Evolutionary conservation across 2,888 invertebrate genomes (phyloP), one percentile per base, ranked within the genome.

Genomic region (Zaprionus lineosus): DNA sequence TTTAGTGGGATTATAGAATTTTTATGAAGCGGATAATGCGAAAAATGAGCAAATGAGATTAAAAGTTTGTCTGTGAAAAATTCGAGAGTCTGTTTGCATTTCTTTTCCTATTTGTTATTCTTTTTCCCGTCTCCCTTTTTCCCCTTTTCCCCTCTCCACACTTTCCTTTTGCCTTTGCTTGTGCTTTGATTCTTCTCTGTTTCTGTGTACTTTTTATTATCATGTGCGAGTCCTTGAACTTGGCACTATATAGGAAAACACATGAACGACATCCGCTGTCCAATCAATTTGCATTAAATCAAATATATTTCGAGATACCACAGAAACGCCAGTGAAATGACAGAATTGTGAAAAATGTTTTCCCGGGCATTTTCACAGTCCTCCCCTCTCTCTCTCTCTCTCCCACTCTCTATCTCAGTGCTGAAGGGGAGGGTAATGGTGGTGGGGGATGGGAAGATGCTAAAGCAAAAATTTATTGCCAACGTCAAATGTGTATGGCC

Each of bases 261-360:
- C 79, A 76, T 75, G 60, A 52, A 36, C 47, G 60, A 62, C 77
- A 77, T 63, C 82, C 50, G 61, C 73, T 67, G 79, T 44, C 74
- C 76, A 84, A 84, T 82, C 84, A 82, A 79, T 84, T 84, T 82
- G 77, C 82, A 84, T 86, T 84, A 79, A 53, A 65, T 16, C 41
- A 57, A 72, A 58, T 72, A 83, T 81, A 78, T 84, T 81, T 69
- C 11, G 28, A 65, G 61, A 62, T 61, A 46, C 53, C 57, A 46
- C 48, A 52, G 29, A 43, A 36, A 39, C 34, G 26, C 33, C 0
- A 33, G 18, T 8, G 21, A 5, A 9, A 33, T 50, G 12, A 28
- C 12, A 19, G 36, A 61, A 55, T 65, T 41, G 64, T 50, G 41
- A 46, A 40, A 60, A 69, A 69, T 74, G 47, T 47, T 72, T 70